A percentile compares a stretch with the other conserved stretches of the same genome.
Evolutionary conservation across 2,113 vertebrate genomes (phyloP).

Genomic region (Dicentrarchus labrax): DNA sequence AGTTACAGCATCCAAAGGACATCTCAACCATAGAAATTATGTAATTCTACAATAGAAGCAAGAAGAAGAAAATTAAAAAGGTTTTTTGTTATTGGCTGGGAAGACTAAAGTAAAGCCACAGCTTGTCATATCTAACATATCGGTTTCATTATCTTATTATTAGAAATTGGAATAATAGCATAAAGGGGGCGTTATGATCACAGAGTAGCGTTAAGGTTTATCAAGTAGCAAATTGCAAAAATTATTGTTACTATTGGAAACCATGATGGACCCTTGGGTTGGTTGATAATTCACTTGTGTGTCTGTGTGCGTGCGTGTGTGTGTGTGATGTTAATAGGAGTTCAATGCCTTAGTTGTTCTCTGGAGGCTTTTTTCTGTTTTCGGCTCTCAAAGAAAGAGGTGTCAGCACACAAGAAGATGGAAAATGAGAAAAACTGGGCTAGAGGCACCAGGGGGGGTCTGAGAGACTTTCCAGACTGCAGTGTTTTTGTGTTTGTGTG

Average conservation of each 20-base stretch:
- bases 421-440: conserved; percentile 20
- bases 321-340: conserved; percentile 6
- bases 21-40: too few relatives aligned
- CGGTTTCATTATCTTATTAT: too few relatives aligned
- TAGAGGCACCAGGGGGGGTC: conserved; percentile 19
- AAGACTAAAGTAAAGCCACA: too few relatives aligned
- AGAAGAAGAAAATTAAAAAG: too few relatives aligned
- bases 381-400: conserved; percentile 28
- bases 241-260: neutral
- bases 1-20: too few relatives aligned
- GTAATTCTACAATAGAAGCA: too few relatives aligned
- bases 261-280: neutral
- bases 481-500: conserved; percentile 11
- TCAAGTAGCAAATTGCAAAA: too few relatives aligned
- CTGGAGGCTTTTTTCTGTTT: conserved; percentile 28
- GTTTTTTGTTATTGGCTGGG: too few relatives aligned
- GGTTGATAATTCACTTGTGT: neutral
- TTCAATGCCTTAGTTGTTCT: conserved; percentile 23
- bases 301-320: conserved; percentile 5
- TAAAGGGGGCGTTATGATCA: too few relatives aligned
- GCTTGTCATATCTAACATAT: too few relatives aligned
- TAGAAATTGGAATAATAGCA: too few relatives aligned
- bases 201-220: too few relatives aligned
- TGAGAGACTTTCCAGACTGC: conserved; percentile 45
- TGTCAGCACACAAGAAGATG: conserved; percentile 10